These are phyloP conservation scores for Leptocoma aspasia DNA, from an alignment of 2,113 vertebrate genomes.

Conservation along the genomic window DNA sequence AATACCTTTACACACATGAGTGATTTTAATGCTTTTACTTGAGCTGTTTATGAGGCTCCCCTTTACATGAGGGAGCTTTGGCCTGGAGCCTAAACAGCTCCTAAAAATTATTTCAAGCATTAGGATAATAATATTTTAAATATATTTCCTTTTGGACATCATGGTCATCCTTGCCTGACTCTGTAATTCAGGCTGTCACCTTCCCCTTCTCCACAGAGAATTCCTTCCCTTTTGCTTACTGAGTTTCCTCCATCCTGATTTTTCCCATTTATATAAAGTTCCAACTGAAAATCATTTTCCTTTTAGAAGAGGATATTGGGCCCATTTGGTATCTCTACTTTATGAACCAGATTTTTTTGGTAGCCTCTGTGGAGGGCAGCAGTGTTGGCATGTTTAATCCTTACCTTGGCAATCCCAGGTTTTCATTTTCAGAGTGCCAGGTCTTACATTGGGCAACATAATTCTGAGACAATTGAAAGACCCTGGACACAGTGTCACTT, in stretches of 20 bases:
- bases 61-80: neutral
- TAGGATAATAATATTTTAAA: neutral
- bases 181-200: neutral
- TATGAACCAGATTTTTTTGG: neutral
- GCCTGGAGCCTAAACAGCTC: neutral
- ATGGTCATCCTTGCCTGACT: neutral
- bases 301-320: neutral
- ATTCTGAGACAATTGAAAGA: neutral
- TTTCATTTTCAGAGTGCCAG: neutral
- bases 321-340: neutral
- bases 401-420: neutral
- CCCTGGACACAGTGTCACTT: neutral
- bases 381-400: neutral
- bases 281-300: neutral
- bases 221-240: neutral
- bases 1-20: neutral
- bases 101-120: neutral
- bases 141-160: neutral
- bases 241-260: neutral
- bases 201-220: neutral
- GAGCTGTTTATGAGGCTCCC: neutral
- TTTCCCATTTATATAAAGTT: neutral
- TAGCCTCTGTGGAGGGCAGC: neutral
- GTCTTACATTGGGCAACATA: fast-evolving
- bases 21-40: neutral